Evolutionary conservation across 2,113 vertebrate species (phyloP), one percentile per base, ranked within the genome.

Genomic region (Lonchura striata): DNA sequence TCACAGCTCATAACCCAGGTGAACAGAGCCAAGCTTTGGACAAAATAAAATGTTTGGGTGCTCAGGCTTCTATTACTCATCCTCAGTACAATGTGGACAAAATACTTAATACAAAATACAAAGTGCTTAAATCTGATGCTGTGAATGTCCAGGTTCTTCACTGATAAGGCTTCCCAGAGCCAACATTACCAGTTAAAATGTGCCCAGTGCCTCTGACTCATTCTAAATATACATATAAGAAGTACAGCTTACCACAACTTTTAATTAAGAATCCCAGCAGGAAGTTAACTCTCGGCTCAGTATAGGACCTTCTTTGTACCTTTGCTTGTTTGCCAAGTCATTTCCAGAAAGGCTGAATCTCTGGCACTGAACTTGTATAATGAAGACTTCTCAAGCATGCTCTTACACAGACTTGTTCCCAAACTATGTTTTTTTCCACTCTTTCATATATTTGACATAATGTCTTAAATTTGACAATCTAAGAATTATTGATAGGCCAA

Each of bases 221-320:
- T 70, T 49, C 82, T 60, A 87, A 89, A 94, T 82, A 85, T 57
- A 90, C 15, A 54, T 28, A 0, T 3, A 52, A 77, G 53, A 23
- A 75, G 35, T 21, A 63, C 75, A 77, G 70, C 35, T 81, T 64
- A 72, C 57, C 70, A 39, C 63, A 95, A 61, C 25, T 82, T 92
- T 91, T 80, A 84, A 82, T 91, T 50, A 87, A 63, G 75, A 95
- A 89, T 76, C 63, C 53, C 70, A 76, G 35, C 33, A 92, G 47
- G 74, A 91, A 80, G 69, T 59, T 92, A 80, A 72, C 41, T 92
- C 33, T 25, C 39, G 46, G n/a, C 66, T 82, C 61, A 87, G 8
- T 15, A 96, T 63, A 97, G 74, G n/a, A 89, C 57, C 77, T 80
- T 84, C 90, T 94, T 94, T 92, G 70, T 91, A 87, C 41, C 59